Base-by-base conservation (phyloP, 1,140 invertebrate genomes). In the Caenorhabditis elegans region DNA sequence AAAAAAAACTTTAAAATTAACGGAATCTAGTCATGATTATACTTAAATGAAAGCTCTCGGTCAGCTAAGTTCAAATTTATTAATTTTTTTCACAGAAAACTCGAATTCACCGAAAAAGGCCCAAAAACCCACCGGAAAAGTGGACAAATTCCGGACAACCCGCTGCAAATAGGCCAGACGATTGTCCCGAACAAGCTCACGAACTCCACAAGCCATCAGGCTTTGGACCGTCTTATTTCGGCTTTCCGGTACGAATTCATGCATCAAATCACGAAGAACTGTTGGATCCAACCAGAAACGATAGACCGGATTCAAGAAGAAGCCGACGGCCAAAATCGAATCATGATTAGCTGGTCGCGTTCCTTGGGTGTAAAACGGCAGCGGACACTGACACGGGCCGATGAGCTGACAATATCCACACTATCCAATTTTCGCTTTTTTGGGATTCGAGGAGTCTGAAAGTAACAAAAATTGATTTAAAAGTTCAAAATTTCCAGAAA, bases 211-310 rank as follows among this genome's bases (percentile, higher is more conserved):
- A 17, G 87, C 88, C 88, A 88, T 87, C 24, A 88, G 49, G 70
- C 86, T 87, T 47, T 86, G 75, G 3, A 85, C 84, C 1, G 82
- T 85, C 47, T 84, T 84, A 65, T 48, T 81, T 22, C 70, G 60
- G 6, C 49, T 84, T 39, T 81, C 87, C 36, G 87, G 87, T 5
- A 88, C 85, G 48, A 86, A 86, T 76, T 88, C 86, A 75, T 88
- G 87, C 87, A 88, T 88, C 22, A 89, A 78, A 36, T 89, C 87
- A 11, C 87, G 76, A 43, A 88, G 85, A 11, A 88, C 88, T 5
- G 83, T 82, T 2, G 87, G 87, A 82, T 89, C 78, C 5, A 89
- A 65, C 87, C 87, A 88, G 79, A 88, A 89, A 51, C 88, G 78
- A 43, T 87, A 80, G 65, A 88, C 82, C 1, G 87, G 87, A 76